phyloP scores from a whole-genome alignment of 2,888 invertebrate species.

The Rhingia campestris region DNA sequence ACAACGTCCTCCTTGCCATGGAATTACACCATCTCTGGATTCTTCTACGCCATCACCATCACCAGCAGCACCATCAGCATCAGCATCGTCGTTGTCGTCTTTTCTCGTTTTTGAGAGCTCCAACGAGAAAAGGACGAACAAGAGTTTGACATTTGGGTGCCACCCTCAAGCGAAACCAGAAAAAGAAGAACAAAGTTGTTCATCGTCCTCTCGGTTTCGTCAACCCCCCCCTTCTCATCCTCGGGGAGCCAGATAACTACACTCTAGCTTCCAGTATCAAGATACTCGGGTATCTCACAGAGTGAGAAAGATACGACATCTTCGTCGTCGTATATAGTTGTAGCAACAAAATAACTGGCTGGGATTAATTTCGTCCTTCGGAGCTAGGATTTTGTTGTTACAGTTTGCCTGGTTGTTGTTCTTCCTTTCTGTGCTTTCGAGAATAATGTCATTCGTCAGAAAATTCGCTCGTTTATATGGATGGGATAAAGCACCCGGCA shows the following conservation, averaged over 20 bases:
- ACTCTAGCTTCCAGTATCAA: constrained; percentile 66
- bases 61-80: too few species aligned
- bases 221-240: background rate
- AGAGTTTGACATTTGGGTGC: constrained; percentile 74
- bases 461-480: constrained; percentile 70
- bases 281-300: constrained; percentile 42
- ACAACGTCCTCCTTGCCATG: constrained; percentile 52
- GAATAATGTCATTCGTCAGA: constrained; percentile 69
- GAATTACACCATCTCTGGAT: constrained; percentile 42
- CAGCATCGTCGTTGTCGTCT: constrained; percentile 5
- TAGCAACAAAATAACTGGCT: constrained; percentile 51
- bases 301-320: constrained; percentile 23
- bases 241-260: constrained; percentile 62
- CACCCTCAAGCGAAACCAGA: constrained; percentile 66
- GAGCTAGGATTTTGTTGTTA: constrained; percentile 49
- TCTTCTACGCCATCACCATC: background rate
- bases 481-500: constrained; percentile 46
- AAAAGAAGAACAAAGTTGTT: constrained; percentile 57
- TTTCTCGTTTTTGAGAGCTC: constrained; percentile 19
- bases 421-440: background rate
- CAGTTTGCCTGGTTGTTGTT: constrained; percentile 8
- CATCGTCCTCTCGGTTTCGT: constrained; percentile 20
- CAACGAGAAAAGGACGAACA: constrained; percentile 66
- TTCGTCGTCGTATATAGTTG: background rate
- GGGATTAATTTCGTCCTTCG: constrained; percentile 69